These are phyloP conservation scores for Grapholita molesta DNA, from an alignment of 1,140 invertebrate species.

Conservation along the genomic window DNA sequence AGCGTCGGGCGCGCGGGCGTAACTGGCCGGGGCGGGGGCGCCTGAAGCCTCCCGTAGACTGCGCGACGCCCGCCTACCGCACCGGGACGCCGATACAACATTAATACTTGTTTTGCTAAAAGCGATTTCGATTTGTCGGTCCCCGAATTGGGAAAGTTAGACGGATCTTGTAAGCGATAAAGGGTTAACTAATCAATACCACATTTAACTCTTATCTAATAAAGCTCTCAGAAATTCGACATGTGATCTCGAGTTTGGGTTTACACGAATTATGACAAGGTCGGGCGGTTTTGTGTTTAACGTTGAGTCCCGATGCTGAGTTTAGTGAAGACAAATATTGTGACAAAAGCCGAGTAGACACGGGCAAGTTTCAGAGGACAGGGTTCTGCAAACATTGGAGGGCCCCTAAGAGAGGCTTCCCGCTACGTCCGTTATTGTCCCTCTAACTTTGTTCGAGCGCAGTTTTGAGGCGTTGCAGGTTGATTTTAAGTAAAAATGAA, in stretches of 20 bases:
- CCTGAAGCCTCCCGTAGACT: conserved; percentile 27
- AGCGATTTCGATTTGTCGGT: conserved; percentile 74
- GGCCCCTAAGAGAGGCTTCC: neutral
- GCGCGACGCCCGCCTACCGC: conserved; percentile 55
- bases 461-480: neutral
- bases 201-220: conserved; percentile 24
- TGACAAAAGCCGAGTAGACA: conserved; percentile 46
- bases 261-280: conserved; percentile 23
- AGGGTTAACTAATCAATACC: conserved; percentile 66
- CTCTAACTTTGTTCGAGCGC: conserved; percentile 1
- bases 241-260: conserved; percentile 9
- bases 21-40: conserved; percentile 57
- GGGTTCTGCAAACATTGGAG: conserved; percentile 31
- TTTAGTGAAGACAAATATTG: conserved; percentile 49
- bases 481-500: neutral
- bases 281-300: conserved; percentile 30
- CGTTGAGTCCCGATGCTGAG: conserved; percentile 31
- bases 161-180: conserved; percentile 71
- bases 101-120: conserved; percentile 77
- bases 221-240: conserved; percentile 3
- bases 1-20: conserved; percentile 39
- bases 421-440: neutral
- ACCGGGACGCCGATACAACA: conserved; percentile 68
- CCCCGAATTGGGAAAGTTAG: conserved; percentile 72
- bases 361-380: conserved; percentile 39